Percentiles rank a stretch among this genome's conserved stretches.
phyloP scores from a whole-genome alignment of 1,140 invertebrate species.

The Panagrolaimus sp. region DNA sequence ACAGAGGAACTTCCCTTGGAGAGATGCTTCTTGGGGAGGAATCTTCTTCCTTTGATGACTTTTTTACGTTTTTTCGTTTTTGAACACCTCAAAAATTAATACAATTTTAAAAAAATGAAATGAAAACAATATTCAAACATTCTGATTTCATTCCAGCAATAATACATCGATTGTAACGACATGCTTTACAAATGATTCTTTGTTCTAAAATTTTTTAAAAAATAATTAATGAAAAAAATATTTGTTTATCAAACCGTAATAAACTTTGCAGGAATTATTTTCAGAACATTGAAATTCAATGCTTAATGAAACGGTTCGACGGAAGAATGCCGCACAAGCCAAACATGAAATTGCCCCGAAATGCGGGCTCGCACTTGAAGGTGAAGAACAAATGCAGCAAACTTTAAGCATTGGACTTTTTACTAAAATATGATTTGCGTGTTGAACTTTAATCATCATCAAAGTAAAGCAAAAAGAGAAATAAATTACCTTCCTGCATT shows the following conservation, averaged over 20 bases:
- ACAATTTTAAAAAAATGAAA: background rate
- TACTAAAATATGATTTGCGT: too few relatives aligned
- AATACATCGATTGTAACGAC: background rate
- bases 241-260: background rate
- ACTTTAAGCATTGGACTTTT: too few relatives aligned
- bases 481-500: too few relatives aligned
- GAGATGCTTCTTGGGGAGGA: too few relatives aligned
- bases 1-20: too few relatives aligned
- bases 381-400: background rate
- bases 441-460: too few relatives aligned
- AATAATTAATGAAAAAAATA: background rate
- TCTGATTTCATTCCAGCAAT: background rate
- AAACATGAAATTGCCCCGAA: slow-evolving; percentile 2
- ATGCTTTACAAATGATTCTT: slow-evolving; percentile 10
- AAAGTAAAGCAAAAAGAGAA: too few relatives aligned
- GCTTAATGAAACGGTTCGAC: slow-evolving; percentile 6
- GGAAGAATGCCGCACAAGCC: slow-evolving; percentile 7
- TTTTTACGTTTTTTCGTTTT: slow-evolving; percentile 8
- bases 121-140: background rate
- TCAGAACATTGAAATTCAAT: slow-evolving; percentile 8
- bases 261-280: background rate
- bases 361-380: background rate
- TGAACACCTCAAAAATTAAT: background rate
- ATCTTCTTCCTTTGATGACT: background rate
- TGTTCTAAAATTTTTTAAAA: background rate